Evolutionary conservation across 2,113 vertebrate species (phyloP), one percentile per base, ranked within the genome.

Genomic region (Callipepla californica): DNA sequence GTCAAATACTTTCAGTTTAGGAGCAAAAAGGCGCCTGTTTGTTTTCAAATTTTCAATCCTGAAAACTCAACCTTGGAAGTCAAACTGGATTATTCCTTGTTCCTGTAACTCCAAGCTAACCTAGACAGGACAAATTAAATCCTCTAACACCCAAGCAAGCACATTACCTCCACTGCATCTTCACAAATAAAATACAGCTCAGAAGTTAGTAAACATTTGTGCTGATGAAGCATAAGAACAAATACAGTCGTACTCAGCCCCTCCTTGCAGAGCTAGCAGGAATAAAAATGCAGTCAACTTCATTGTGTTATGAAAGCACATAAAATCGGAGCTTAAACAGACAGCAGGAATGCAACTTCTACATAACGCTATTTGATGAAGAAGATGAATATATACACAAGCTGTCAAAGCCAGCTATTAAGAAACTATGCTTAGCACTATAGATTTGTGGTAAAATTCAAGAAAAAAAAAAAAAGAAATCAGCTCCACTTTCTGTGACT

Each of bases 231-330:
- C 88, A 90, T 44, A 86, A 81, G 80, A 94, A 88, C 68, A 90
- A 94, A 80, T 16, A 69, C 10, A 78, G 38, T 18, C 81, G 81
- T 76, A 90, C 73, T 96, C 95, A 93, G 88, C n/a, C 80, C 62
- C 77, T 72, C 85, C 91, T 92, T 86, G 85, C 88, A 94, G 85
- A 2, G 7, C 85, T 72, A 75, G 88, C 73, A 84, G 21, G 73
- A 95, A 93, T 61, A 88, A 91, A 96, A 96, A 80, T 17, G 69
- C 8, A 40, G 93, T 78, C 55, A 95, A 91, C n/a, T 94, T 92
- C 89, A 92, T 69, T 91, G 66, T 75, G 83, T 96, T 95, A 86
- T n/a, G 82, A 86, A 93, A 53, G 73, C 65, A 88, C 61, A 78
- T 44, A 88, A 93, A 92, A 59, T 58, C 53, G 88, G 88, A 92